Evolutionary conservation across 2,113 vertebrate genomes (phyloP).

Genomic region (Eulemur macaco): DNA sequence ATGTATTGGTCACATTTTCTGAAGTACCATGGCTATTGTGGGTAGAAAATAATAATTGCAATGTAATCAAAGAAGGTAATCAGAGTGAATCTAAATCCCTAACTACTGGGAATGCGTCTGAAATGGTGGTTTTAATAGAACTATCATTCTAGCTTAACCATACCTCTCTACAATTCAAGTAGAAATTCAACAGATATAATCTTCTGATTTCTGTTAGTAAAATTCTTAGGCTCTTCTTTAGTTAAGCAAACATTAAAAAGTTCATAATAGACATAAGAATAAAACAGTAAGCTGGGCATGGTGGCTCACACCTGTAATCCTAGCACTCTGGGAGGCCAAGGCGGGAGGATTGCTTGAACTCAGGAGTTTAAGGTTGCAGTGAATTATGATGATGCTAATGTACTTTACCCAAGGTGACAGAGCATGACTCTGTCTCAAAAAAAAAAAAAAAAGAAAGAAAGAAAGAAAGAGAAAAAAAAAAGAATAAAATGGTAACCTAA

Average conservation of each 20-base stretch:
- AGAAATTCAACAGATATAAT: not conserved
- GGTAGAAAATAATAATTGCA: not conserved
- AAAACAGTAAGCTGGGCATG: not conserved
- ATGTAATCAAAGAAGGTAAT: not conserved
- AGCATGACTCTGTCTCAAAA: too few species aligned
- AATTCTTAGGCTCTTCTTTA: conserved; percentile 20
- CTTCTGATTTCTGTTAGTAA: not conserved
- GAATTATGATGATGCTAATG: too few species aligned
- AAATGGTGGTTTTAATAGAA: not conserved
- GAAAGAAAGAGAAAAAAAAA: too few species aligned
- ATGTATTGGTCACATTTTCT: not conserved
- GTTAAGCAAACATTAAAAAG: not conserved
- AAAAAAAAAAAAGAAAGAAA: too few species aligned
- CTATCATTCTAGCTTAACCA: conserved; percentile 12
- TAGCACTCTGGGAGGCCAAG: too few species aligned
- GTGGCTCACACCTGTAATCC: too few species aligned
- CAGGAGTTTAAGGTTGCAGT: too few species aligned
- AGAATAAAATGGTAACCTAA: not conserved
- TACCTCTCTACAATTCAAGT: not conserved
- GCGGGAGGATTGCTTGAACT: too few species aligned
- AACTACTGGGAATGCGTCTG: not conserved
- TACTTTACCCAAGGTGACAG: too few species aligned
- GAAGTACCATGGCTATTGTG: not conserved
- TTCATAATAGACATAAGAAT: not conserved
- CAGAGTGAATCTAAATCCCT: not conserved